Percentiles rank a stretch among this genome's conserved stretches.
Conservation (phyloP, 2,113 vertebrate genomes). For the Xerus inauris region DNA sequence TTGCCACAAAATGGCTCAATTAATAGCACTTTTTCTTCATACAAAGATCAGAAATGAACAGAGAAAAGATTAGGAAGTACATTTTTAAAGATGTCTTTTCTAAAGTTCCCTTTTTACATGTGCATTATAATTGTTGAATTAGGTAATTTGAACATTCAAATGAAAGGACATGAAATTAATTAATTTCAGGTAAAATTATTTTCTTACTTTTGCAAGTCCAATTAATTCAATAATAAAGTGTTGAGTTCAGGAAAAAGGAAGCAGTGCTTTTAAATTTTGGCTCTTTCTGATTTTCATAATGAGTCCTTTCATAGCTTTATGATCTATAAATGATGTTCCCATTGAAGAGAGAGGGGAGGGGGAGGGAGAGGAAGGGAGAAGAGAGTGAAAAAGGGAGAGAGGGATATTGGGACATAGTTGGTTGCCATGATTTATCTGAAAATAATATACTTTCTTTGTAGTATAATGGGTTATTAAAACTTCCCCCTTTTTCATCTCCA, state of each 20-base stretch:
- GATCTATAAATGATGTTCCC: background rate
- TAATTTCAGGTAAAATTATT: conserved; percentile 70
- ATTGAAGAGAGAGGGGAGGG: background rate
- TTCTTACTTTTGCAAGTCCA: conserved; percentile 54
- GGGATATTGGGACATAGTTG: background rate
- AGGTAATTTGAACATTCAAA: conserved; percentile 58
- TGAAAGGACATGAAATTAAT: conserved; percentile 61
- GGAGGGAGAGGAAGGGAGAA: rapidly evolving
- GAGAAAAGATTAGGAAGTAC: conserved; percentile 41
- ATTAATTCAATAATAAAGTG: conserved; percentile 62
- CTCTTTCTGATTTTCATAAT: background rate
- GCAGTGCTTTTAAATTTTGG: conserved; percentile 37
- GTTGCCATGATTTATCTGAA: background rate
- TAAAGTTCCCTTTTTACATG: conserved; percentile 60
- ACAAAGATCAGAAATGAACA: conserved; percentile 53
- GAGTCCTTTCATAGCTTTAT: background rate
- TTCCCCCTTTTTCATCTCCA: background rate
- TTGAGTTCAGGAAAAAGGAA: background rate
- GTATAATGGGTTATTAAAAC: background rate
- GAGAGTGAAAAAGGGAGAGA: background rate
- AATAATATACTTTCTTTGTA: background rate
- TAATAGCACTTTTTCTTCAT: conserved; percentile 45
- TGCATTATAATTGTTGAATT: conserved; percentile 45
- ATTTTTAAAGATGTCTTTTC: conserved; percentile 61
- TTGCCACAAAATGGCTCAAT: conserved; percentile 55